Evolutionary conservation across 2,113 vertebrate genomes (phyloP).

Genomic region (Rhabdornis inornatus): DNA sequence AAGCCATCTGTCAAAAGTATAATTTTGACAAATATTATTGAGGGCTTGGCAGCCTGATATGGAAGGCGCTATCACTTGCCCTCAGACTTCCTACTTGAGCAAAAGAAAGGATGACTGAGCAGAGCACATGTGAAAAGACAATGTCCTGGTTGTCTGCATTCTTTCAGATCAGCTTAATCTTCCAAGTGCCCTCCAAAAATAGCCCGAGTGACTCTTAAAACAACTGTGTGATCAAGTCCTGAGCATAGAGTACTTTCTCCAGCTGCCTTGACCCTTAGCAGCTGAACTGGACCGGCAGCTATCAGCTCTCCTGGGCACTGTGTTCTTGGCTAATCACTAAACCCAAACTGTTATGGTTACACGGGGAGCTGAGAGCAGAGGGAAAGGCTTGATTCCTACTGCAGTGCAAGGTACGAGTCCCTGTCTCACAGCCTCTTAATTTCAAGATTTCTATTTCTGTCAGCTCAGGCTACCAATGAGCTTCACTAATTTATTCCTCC

Average conservation of each 20-base stretch:
- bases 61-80: neutral
- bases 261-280: neutral
- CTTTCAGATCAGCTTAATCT: neutral
- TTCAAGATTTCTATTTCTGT: neutral
- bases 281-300: neutral
- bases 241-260: neutral
- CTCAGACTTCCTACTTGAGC: neutral
- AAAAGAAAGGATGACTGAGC: neutral
- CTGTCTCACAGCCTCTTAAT: neutral
- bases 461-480: neutral
- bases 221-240: neutral
- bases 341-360: neutral
- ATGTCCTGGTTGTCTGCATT: neutral
- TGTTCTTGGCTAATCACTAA: neutral
- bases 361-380: neutral
- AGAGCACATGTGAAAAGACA: neutral
- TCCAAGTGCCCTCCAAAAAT: neutral
- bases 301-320: neutral
- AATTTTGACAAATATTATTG: neutral
- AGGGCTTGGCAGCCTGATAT: neutral
- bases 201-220: neutral
- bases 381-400: neutral
- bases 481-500: neutral
- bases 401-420: neutral
- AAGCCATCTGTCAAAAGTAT: neutral